Base-by-base conservation (phyloP, 2,113 vertebrate species). In the Aplodontia rufa region DNA sequence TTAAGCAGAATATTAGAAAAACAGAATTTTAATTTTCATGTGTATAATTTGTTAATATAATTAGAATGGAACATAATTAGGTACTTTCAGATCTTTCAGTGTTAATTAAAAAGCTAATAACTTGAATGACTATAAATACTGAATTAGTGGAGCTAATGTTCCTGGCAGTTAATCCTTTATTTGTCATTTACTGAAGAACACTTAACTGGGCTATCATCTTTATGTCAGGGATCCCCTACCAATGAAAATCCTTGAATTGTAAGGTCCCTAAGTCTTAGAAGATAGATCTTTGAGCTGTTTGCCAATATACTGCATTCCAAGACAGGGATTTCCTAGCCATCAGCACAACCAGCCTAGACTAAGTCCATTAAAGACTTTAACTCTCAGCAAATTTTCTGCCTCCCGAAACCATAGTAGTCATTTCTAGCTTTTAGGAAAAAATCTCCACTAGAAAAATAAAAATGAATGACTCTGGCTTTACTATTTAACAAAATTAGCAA, bases 31-130 rank as follows among this genome's bases (percentile, higher is more conserved):
- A 97, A 98, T 98, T 98, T 98, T 97, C 93, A 55, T 97, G 88
- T 87, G 64, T 95, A 81, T 93, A 98, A 98, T 98, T 97, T 98
- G 97, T 98, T 98, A 97, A 98, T 97, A 96, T 98, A 98, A 98
- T 98, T 98, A 97, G 66, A 91, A 94, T 89, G 81, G 92, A 98
- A 98, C 97, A 94, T 69, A 97, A 97, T 96, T 97, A 98, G 93
- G 96, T 96, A 91, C 90, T 98, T 98, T 97, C 96, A 96, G 96
- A 97, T 96, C 95, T 98, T 98, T 98, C 97, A 81, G 86, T 97
- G 96, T 98, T 98, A 98, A 98, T 99, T 98, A 98, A 98, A 98
- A 98, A 98, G 96, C 86, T 98, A 98, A 97, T 98, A 98, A 98
- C 95, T 98, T 98, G 98, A 98, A 97, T 97, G 96, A 58, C 93